Evolutionary conservation across 2,113 vertebrate genomes (phyloP).

Genomic region (Xiphophorus hellerii): DNA sequence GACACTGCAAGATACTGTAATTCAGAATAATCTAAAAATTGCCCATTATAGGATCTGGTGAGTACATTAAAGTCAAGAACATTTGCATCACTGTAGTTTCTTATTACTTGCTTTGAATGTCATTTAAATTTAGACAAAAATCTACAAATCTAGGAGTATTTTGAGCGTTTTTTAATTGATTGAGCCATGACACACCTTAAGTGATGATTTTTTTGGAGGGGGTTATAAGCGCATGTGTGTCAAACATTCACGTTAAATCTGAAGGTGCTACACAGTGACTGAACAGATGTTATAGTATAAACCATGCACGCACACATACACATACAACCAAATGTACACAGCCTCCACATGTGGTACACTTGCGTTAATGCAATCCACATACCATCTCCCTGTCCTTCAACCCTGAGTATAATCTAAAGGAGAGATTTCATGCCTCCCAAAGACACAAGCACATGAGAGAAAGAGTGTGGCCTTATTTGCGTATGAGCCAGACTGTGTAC

Average conservation of each 20-base stretch:
- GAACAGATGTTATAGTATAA: slow-evolving; percentile 43
- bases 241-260: slow-evolving; percentile 38
- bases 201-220: slow-evolving; percentile 21
- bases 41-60: slow-evolving; percentile 39
- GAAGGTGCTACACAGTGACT: slow-evolving; percentile 17
- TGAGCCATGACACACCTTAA: slow-evolving; percentile 13
- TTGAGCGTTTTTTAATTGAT: slow-evolving; percentile 22
- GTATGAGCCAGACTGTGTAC: slow-evolving; percentile 7
- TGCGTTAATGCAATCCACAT: slow-evolving; percentile 58
- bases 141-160: slow-evolving; percentile 41
- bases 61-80: slow-evolving; percentile 57
- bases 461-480: slow-evolving; percentile 55
- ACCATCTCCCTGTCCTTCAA: slow-evolving; percentile 79
- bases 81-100: slow-evolving; percentile 49
- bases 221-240: slow-evolving; percentile 7
- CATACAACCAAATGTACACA: slow-evolving; percentile 48
- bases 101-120: slow-evolving; percentile 30
- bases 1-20: background rate
- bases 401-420: slow-evolving; percentile 84
- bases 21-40: too few species aligned
- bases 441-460: slow-evolving; percentile 76
- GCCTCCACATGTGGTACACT: slow-evolving; percentile 39
- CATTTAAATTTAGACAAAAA: slow-evolving; percentile 43
- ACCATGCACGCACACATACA: slow-evolving; percentile 39
- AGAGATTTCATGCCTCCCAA: slow-evolving; percentile 75